phyloP scores from a whole-genome alignment of 1,140 invertebrate species.

The Bathynomus jamesi region DNA sequence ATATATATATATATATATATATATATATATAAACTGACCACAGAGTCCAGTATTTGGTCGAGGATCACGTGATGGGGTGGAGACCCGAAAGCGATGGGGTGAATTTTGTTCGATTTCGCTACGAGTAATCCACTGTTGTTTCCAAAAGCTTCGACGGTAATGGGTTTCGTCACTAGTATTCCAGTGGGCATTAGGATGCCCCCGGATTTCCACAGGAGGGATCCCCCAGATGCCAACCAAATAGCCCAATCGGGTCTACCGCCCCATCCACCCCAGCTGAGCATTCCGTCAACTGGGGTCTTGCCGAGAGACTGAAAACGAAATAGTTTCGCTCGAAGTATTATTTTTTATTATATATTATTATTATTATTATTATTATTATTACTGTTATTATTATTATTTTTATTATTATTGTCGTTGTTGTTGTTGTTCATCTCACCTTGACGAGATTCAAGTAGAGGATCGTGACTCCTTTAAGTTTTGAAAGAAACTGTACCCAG shows the following conservation, averaged over 20 bases:
- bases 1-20: too few species aligned
- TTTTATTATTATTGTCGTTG: too few species aligned
- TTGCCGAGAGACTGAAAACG: not conserved
- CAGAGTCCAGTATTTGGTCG: not conserved
- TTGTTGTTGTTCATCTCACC: too few species aligned
- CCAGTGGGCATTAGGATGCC: not conserved
- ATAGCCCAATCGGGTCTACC: not conserved
- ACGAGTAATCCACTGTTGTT: not conserved
- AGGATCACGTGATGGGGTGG: not conserved
- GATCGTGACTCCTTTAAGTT: not conserved
- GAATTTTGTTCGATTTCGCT: not conserved
- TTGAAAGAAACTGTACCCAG: not conserved
- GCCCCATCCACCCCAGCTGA: not conserved
- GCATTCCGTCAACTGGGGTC: not conserved
- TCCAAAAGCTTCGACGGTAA: not conserved
- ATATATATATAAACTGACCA: too few species aligned
- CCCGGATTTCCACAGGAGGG: not conserved
- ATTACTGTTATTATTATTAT: too few species aligned
- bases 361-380: not conserved
- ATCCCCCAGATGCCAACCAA: not conserved
- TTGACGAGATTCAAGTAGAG: not conserved
- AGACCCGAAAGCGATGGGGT: not conserved
- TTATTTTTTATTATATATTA: too few species aligned
- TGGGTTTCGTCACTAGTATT: not conserved
- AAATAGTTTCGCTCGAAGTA: too few species aligned